A percentile compares a stretch with the other conserved stretches of the same genome.
Conservation (phyloP, 2,113 vertebrate species). For the Balaenoptera acutorostrata region DNA sequence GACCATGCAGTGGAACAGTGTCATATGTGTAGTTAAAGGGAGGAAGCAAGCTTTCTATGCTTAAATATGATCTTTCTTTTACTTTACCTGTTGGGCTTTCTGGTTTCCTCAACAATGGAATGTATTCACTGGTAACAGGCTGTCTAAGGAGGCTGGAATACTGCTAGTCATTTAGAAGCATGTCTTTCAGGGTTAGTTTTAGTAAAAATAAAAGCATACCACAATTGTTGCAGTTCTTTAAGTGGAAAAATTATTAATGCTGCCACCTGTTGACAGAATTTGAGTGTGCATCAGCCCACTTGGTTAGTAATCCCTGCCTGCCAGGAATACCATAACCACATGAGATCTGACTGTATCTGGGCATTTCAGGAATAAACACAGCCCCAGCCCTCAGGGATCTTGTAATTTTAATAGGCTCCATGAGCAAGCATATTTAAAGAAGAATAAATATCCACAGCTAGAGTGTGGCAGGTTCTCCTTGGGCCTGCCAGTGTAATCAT, state of each 20-base stretch:
- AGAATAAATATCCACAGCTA: background rate
- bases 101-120: background rate
- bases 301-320: background rate
- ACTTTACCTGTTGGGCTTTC: background rate
- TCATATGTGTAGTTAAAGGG: no score
- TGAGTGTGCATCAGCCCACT: background rate
- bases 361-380: background rate
- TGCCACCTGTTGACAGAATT: constrained; percentile 62
- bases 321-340: background rate
- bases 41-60: background rate
- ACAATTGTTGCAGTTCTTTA: background rate
- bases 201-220: background rate
- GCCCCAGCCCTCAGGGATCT: background rate
- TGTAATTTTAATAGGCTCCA: background rate
- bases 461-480: background rate
- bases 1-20: background rate
- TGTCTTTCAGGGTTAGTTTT: background rate
- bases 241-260: constrained; percentile 32
- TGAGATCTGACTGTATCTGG: background rate
- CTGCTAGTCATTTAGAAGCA: background rate
- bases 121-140: background rate
- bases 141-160: background rate
- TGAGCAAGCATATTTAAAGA: background rate
- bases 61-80: background rate
- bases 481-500: background rate